These are phyloP conservation scores for Tenodera sinensis DNA, from an alignment of 2,888 invertebrate genomes.

Conservation along the genomic window DNA sequence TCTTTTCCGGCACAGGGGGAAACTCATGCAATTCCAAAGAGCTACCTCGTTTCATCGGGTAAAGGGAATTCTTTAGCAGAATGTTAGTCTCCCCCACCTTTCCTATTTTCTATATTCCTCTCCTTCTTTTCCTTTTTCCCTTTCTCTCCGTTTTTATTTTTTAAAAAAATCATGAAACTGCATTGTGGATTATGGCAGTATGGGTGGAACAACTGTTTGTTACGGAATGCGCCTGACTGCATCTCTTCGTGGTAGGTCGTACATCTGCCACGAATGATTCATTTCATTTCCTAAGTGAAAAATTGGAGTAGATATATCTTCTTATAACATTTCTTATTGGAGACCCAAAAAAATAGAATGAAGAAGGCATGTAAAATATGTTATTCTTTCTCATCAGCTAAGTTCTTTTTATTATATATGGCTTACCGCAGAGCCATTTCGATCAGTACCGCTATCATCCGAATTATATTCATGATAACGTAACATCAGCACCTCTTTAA, in stretches of 20 bases:
- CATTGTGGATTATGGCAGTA: not conserved
- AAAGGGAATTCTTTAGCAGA: not conserved
- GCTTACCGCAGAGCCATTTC: no score
- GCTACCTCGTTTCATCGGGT: not conserved
- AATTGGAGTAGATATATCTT: no score
- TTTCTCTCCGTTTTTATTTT: not conserved
- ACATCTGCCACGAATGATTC: no score
- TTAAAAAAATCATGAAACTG: not conserved
- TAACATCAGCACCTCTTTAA: no score
- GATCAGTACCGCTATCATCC: no score
- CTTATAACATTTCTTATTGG: no score
- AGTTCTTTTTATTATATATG: no score
- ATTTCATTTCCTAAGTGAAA: no score
- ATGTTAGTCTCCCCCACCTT: not conserved
- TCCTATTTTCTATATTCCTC: not conserved
- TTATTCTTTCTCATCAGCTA: no score
- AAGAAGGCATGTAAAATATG: no score
- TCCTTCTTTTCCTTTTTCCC: not conserved
- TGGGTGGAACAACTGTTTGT: not conserved
- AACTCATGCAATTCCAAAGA: not conserved
- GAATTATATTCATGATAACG: no score
- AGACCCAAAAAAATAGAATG: no score
- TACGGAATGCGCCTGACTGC: not conserved
- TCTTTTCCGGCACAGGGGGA: not conserved
- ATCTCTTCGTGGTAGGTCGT: not conserved